phyloP scores from a whole-genome alignment of 2,113 vertebrate genomes.

The Junco hyemalis region DNA sequence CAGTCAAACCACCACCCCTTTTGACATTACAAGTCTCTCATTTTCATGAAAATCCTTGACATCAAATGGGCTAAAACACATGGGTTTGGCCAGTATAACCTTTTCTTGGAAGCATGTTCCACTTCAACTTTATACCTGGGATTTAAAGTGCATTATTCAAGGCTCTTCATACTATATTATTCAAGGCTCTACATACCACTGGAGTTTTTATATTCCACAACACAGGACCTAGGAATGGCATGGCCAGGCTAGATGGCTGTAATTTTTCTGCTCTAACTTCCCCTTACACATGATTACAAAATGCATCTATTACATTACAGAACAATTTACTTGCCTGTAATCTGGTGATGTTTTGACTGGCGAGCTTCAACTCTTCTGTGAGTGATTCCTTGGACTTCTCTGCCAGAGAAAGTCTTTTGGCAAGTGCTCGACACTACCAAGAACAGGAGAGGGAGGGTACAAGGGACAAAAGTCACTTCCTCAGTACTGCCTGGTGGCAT shows the following conservation, averaged over 20 bases:
- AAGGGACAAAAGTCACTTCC: background rate
- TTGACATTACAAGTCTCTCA: background rate
- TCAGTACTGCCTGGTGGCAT: background rate
- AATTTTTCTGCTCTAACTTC: background rate
- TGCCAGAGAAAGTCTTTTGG: conserved; percentile 88
- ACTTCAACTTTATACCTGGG: background rate
- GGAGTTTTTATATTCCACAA: background rate
- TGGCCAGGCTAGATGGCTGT: accelerated
- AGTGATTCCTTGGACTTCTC: conserved; percentile 88
- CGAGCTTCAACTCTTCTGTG: conserved; percentile 82
- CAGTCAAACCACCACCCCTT: background rate
- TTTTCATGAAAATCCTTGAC: background rate
- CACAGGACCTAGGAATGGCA: background rate
- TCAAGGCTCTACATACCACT: background rate
- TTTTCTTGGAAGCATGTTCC: background rate
- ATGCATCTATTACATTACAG: background rate
- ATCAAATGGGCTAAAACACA: background rate
- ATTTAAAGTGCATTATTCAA: background rate
- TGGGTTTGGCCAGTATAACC: background rate
- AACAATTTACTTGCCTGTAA: conserved; percentile 83
- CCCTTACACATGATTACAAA: background rate
- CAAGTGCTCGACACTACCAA: conserved; percentile 91
- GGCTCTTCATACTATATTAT: background rate
- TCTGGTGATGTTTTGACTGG: conserved; percentile 88
- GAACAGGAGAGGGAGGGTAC: background rate